These are phyloP conservation scores for Lycophotia porphyrea DNA, from an alignment of 2,888 invertebrate genomes.

Conservation along the genomic window DNA sequence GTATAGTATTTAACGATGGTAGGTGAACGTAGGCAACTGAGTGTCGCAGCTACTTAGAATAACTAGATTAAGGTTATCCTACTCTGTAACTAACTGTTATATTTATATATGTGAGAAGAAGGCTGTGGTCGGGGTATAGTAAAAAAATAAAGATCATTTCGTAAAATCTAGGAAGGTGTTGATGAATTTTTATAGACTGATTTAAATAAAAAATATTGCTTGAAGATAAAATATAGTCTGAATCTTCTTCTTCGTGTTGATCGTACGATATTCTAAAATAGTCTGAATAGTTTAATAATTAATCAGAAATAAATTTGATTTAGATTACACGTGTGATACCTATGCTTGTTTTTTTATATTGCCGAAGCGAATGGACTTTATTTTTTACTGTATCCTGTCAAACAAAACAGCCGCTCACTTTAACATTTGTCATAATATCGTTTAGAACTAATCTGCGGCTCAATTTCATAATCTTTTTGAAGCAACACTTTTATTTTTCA, in stretches of 20 bases:
- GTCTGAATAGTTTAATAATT: conserved; percentile 38
- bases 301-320: conserved; percentile 13
- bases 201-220: background rate
- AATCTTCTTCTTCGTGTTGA: conserved; percentile 1
- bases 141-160: background rate
- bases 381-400: conserved; percentile 41
- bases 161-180: conserved; percentile 3
- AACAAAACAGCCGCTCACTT: conserved; percentile 21
- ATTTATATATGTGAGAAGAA: conserved; percentile 39
- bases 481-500: conserved; percentile 45
- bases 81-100: conserved; percentile 61
- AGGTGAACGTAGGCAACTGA: conserved; percentile 71
- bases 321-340: conserved; percentile 29
- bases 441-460: conserved; percentile 66
- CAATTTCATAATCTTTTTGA: conserved; percentile 64
- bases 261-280: conserved; percentile 27
- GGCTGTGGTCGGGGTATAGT: conserved; percentile 41
- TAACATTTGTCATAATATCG: conserved; percentile 57
- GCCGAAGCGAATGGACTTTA: conserved; percentile 12
- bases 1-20: conserved; percentile 72
- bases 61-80: conserved; percentile 67
- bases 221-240: conserved; percentile 38
- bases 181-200: conserved; percentile 23
- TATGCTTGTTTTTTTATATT: background rate
- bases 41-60: conserved; percentile 74